A percentile compares a stretch with the other conserved stretches of the same genome.
phyloP scores from a whole-genome alignment of 2,888 invertebrate species.

The Eupeodes luniger region DNA sequence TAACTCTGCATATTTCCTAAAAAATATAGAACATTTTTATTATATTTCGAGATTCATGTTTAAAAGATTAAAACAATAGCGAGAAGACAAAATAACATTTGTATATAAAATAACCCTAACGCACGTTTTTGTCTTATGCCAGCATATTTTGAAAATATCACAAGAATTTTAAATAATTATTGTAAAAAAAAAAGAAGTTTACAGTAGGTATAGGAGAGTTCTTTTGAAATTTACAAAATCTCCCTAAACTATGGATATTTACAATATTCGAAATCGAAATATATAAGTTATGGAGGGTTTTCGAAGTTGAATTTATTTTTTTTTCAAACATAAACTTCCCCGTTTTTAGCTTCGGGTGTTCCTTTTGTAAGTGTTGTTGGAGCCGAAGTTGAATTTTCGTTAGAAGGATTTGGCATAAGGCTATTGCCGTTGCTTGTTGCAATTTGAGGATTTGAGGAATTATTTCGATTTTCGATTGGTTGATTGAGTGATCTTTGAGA shows the following conservation, averaged over 20 bases:
- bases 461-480: constrained; percentile 63
- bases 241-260: constrained; percentile 24
- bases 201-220: not conserved
- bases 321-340: constrained; percentile 83
- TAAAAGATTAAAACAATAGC: constrained; percentile 31
- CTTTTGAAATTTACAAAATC: constrained; percentile 8
- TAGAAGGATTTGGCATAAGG: constrained; percentile 40
- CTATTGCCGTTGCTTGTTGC: constrained; percentile 31
- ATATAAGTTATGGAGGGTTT: not conserved
- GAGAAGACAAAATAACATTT: not conserved
- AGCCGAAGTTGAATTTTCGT: constrained; percentile 79
- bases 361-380: constrained; percentile 83
- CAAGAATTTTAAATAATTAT: constrained; percentile 61
- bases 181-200: constrained; percentile 23
- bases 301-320: not conserved
- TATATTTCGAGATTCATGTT: constrained; percentile 57
- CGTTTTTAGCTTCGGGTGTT: constrained; percentile 82
- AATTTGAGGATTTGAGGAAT: constrained; percentile 52
- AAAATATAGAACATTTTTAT: constrained; percentile 4
- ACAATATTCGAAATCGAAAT: constrained; percentile 31
- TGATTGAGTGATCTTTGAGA: constrained; percentile 78
- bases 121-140: constrained; percentile 36
- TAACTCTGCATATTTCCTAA: constrained; percentile 42
- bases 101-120: constrained; percentile 38
- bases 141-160: constrained; percentile 67